These are phyloP conservation scores for Polypterus bichir DNA, from an alignment of 2,113 vertebrate species.

Conservation along the genomic window DNA sequence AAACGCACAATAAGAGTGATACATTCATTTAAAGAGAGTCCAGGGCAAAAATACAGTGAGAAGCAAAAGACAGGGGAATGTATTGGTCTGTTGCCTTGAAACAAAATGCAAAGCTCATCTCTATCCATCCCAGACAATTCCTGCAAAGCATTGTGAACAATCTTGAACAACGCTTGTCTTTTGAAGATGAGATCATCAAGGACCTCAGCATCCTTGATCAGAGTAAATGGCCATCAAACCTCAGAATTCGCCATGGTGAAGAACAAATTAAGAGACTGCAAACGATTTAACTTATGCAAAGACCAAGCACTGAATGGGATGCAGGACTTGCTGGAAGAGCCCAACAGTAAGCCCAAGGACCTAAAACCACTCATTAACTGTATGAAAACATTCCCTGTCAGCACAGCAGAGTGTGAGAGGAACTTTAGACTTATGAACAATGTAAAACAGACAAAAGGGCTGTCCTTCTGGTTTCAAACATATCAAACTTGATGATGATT, in stretches of 20 bases:
- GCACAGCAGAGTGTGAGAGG: too few relatives aligned
- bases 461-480: slow-evolving; percentile 15
- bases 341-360: slow-evolving; percentile 13
- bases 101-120: slow-evolving; percentile 20
- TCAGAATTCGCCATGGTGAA: slow-evolving; percentile 14
- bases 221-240: slow-evolving; percentile 19
- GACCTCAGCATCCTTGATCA: slow-evolving; percentile 21
- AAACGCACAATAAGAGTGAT: slow-evolving; percentile 14
- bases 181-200: slow-evolving; percentile 18
- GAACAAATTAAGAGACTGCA: slow-evolving; percentile 15
- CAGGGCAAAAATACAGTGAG: slow-evolving; percentile 15
- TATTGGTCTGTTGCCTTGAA: slow-evolving; percentile 13
- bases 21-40: slow-evolving; percentile 24
- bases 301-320: slow-evolving; percentile 21
- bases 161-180: slow-evolving; percentile 12
- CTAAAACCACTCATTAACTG: slow-evolving; percentile 16
- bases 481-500: slow-evolving; percentile 15
- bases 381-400: slow-evolving; percentile 17
- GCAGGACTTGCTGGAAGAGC: slow-evolving; percentile 20
- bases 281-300: slow-evolving; percentile 19
- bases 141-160: slow-evolving; percentile 22
- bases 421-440: too few relatives aligned
- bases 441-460: too few relatives aligned
- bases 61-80: slow-evolving; percentile 14
- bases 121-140: slow-evolving; percentile 22